Percentiles rank a stretch among this genome's conserved stretches.
Evolutionary conservation across 92 coral and sea anemone genomes (phyloP).

Genomic region (Epizoanthus fatuus): DNA sequence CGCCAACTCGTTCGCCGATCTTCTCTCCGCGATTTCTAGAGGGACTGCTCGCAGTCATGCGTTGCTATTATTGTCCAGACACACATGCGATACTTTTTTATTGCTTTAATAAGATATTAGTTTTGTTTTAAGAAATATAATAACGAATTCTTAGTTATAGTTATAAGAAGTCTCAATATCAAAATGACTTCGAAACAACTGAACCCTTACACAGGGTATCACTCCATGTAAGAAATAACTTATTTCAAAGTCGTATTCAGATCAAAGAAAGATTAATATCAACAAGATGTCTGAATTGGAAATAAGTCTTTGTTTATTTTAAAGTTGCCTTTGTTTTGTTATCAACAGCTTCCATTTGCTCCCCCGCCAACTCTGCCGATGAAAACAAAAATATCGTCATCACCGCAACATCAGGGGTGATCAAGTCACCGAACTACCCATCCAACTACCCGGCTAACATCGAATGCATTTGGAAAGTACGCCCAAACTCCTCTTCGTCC

Average conservation of each 20-base stretch:
- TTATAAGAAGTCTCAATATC: too few relatives aligned
- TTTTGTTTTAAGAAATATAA: too few relatives aligned
- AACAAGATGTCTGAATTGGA: neutral
- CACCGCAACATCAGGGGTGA: neutral
- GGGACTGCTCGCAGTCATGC: too few relatives aligned
- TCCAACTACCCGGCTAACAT: neutral
- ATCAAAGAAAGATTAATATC: neutral
- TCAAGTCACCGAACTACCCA: conserved; percentile 11
- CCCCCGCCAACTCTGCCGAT: neutral
- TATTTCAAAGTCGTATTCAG: neutral
- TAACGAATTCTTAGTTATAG: too few relatives aligned
- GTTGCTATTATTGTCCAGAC: too few relatives aligned
- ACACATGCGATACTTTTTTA: too few relatives aligned
- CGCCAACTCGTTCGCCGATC: too few relatives aligned
- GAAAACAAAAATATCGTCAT: neutral
- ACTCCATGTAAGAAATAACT: too few relatives aligned
- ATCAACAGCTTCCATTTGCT: neutral
- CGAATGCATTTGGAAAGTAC: conserved; percentile 7
- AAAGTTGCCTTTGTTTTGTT: neutral
- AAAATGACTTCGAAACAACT: too few relatives aligned
- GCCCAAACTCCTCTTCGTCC: neutral
- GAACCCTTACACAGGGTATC: too few relatives aligned
- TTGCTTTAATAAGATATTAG: too few relatives aligned
- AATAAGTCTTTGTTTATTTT: neutral
- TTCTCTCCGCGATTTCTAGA: too few relatives aligned